Evolutionary conservation across 2,797 vertebrate genomes (phyloP).

Genomic region (Myotis daubentonii): DNA sequence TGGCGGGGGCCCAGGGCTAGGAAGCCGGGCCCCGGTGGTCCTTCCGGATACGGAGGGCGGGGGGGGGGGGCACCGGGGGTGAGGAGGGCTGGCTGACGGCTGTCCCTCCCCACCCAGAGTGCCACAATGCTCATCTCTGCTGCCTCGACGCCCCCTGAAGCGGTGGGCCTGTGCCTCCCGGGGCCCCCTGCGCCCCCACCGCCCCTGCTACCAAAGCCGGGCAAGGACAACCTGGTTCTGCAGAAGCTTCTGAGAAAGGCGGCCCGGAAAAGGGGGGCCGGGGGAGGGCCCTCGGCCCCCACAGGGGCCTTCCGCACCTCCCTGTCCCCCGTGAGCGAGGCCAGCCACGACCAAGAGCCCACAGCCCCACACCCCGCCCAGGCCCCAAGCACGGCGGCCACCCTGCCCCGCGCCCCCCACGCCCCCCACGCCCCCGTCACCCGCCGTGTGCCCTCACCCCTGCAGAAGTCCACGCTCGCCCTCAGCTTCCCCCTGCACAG

Average conservation of each 20-base stretch:
- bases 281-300: conserved; percentile 78
- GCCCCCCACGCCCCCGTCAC: conserved; percentile 70
- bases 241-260: conserved; percentile 94
- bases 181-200: conserved; percentile 89
- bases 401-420: neutral
- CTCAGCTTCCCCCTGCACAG: conserved; percentile 81
- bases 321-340: conserved; percentile 95
- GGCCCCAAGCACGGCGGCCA: fast-evolving
- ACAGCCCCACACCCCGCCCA: fast-evolving
- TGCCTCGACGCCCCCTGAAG: conserved; percentile 74
- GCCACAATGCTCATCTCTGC: conserved; percentile 91
- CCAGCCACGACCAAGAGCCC: conserved; percentile 91
- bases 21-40: neutral
- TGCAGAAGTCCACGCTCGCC: conserved; percentile 79
- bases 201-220: conserved; percentile 92
- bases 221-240: conserved; percentile 92
- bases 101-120: conserved; percentile 78
- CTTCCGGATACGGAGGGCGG: too few species aligned
- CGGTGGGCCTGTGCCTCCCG: conserved; percentile 78
- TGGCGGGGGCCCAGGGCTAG: neutral
- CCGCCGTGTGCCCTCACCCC: conserved; percentile 83
- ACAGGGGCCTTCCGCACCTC: conserved; percentile 90
- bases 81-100: neutral
- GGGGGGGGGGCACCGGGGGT: fast-evolving
- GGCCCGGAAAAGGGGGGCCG: conserved; percentile 84